Conservation (phyloP, 2,888 invertebrate species). For the Eueremaeus valkanovi region DNA sequence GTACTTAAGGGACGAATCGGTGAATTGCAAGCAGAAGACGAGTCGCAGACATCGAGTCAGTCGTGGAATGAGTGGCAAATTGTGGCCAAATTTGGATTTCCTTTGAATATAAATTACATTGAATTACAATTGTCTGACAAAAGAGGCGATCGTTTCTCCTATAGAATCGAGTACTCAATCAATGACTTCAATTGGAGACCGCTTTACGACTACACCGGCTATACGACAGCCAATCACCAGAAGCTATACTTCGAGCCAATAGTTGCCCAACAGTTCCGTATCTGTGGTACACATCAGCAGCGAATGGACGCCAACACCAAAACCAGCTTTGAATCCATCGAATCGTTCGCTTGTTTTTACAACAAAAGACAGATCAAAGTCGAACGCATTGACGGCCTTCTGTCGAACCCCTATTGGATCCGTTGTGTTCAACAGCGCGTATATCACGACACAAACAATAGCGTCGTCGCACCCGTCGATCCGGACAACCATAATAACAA, state of each 20-base stretch:
- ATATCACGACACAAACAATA: slow-evolving; percentile 22
- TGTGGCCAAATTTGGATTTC: slow-evolving; percentile 27
- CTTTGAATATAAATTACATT: slow-evolving; percentile 27
- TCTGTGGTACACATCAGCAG: slow-evolving; percentile 33
- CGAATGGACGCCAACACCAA: slow-evolving; percentile 33
- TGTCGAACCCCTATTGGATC: slow-evolving; percentile 10
- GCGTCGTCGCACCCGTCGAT: not conserved
- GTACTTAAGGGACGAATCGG: not conserved
- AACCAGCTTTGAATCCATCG: not conserved
- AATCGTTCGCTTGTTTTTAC: slow-evolving; percentile 19
- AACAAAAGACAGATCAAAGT: not conserved
- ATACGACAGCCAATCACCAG: slow-evolving; percentile 25
- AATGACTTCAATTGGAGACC: slow-evolving; percentile 21
- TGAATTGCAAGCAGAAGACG: too few relatives aligned
- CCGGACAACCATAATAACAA: not conserved
- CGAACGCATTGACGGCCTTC: slow-evolving; percentile 28
- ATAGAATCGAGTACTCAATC: slow-evolving; percentile 31
- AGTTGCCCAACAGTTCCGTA: slow-evolving; percentile 29
- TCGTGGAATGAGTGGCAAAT: not conserved
- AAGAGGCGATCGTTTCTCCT: slow-evolving; percentile 35
- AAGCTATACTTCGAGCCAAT: slow-evolving; percentile 31
- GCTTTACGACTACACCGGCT: slow-evolving; percentile 27
- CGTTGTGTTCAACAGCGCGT: slow-evolving; percentile 6
- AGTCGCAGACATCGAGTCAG: not conserved
- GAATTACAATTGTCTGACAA: slow-evolving; percentile 30